Percentiles rank a stretch among this genome's conserved stretches.
Evolutionary conservation across 2,113 vertebrate genomes (phyloP).

Genomic region (Crotalus horridus): DNA sequence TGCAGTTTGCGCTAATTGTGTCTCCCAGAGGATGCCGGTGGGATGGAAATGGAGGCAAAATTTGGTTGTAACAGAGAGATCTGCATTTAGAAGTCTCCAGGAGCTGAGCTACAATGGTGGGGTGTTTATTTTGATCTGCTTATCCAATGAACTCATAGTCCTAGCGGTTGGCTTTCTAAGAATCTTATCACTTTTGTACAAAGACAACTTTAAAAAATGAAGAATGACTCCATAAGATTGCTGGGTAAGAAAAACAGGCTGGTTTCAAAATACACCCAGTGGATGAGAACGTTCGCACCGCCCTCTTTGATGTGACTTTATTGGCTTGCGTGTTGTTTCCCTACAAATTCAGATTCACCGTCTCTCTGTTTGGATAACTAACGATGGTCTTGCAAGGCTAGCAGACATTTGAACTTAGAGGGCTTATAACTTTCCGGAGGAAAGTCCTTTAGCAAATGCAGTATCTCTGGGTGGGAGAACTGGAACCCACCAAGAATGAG

Average conservation of each 20-base stretch:
- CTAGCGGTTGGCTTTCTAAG: conserved; percentile 59
- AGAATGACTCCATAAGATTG: conserved; percentile 58
- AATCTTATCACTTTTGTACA: conserved; percentile 68
- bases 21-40: background rate
- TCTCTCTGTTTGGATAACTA: background rate
- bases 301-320: background rate
- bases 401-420: background rate
- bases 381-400: background rate
- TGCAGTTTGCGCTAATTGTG: background rate
- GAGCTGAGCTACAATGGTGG: conserved; percentile 41
- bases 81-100: conserved; percentile 28
- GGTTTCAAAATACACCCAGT: background rate
- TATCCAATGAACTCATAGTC: conserved; percentile 44
- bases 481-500: background rate
- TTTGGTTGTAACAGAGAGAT: conserved; percentile 11
- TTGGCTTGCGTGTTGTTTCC: background rate
- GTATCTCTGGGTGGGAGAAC: background rate
- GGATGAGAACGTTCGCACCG: background rate
- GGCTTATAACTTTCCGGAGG: background rate
- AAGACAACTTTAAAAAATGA: conserved; percentile 53
- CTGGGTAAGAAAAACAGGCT: background rate
- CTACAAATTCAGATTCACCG: background rate
- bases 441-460: background rate
- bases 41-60: conserved; percentile 1
- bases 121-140: conserved; percentile 39